Percentiles rank a stretch among this genome's conserved stretches.
These are phyloP conservation scores for Drosophila rufa DNA, from an alignment of 1,140 invertebrate genomes.

Conservation along the genomic window DNA sequence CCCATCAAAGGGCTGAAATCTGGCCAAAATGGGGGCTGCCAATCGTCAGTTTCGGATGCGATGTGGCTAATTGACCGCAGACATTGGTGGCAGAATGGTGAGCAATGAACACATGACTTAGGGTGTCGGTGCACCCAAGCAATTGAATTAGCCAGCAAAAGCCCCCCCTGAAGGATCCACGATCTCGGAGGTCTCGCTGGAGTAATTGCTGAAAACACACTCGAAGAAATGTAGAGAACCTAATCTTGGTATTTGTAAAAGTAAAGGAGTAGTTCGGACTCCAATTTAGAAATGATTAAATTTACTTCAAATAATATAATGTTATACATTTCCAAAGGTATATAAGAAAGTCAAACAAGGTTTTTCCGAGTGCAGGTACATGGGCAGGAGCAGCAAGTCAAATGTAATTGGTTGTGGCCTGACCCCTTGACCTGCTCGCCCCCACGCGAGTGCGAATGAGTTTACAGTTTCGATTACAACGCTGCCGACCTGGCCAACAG, in stretches of 20 bases:
- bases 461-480: slow-evolving; percentile 47
- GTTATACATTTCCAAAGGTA: too few relatives aligned
- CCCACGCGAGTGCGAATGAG: slow-evolving; percentile 19
- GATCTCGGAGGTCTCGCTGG: neutral
- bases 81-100: neutral
- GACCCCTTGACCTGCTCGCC: slow-evolving; percentile 15
- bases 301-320: too few relatives aligned
- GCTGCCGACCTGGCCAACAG: slow-evolving; percentile 30
- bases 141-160: slow-evolving; percentile 14
- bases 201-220: neutral
- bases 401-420: slow-evolving; percentile 45
- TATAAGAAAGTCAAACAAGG: too few relatives aligned
- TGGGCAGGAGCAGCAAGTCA: slow-evolving; percentile 4
- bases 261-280: too few relatives aligned
- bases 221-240: neutral
- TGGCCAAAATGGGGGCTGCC: neutral
- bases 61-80: neutral
- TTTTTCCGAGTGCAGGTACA: neutral
- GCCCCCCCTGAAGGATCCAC: neutral
- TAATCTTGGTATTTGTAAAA: too few relatives aligned
- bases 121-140: neutral
- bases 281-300: too few relatives aligned
- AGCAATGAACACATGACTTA: slow-evolving; percentile 4
- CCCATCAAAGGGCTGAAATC: neutral
- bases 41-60: neutral